Base-by-base conservation (phyloP, 2,888 invertebrate species). In the Emesis russula region DNA sequence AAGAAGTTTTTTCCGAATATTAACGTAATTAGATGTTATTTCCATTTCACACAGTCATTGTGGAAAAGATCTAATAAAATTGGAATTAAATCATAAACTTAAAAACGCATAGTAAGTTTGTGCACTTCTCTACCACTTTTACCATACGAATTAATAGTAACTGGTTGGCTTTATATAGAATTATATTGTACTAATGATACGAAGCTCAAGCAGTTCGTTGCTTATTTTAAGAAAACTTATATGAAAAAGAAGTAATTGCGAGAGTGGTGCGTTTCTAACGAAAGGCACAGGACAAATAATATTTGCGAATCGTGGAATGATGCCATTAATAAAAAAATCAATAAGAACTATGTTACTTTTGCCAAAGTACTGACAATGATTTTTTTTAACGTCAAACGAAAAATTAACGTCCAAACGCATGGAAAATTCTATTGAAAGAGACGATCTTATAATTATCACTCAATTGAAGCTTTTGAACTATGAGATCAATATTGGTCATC, bases 281-380 rank as follows among this genome's bases (percentile, higher is more conserved):
- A 48, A 74, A 41, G 74, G 48, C 74, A 74, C 48, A 74, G 44
- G 48, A 74, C 74, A 44, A 74, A 74, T 74, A 74, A 74, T 31
- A 48, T 74, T 44, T 74, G 44, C 44, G 74, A 74, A 74, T 18
- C 44, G 44, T 74, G 74, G 74, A 74, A 74, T 48, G 74, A 25
- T 48, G 74, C 44, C 44, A 74, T 74, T 44, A 74, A 74, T 74
- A 74, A 74, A 74, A 73, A 74, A 41, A 48, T 74, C 48, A 74
- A 44, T 74, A 44, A 74, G 48, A 74, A 44, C 48, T 74, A 74
- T 74, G 41, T 44, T 11, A 74, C 74, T 25, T 18, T 58, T n/a
- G 58, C 58, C 36, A 76, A 58, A 58, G 58, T 58, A n/a, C 58
- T 58, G 58, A 58, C 58, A 58, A 18, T 58, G 58, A n/a, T 58